Base-by-base conservation (phyloP, 2,113 vertebrate genomes). In the Boleophthalmus pectinirostris region DNA sequence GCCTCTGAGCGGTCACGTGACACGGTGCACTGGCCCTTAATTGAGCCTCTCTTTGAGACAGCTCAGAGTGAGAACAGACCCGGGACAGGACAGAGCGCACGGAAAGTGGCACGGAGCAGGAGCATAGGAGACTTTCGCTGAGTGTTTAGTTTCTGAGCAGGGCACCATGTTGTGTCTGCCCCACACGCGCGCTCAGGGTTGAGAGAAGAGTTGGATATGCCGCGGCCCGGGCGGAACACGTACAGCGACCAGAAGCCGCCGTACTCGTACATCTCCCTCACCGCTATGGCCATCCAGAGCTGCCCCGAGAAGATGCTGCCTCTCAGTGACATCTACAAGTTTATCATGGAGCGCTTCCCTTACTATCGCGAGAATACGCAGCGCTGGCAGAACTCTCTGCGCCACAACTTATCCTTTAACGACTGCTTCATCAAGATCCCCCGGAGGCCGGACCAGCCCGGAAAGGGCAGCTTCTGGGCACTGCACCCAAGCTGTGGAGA, bases 401-500 rank as follows among this genome's bases (percentile, higher is more conserved):
- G 97, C n/a, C 97, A 98, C 94, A 98, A 98, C 87, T 93, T 98
- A 13, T 98, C 97, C 65, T 98, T 98, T 90, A 98, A 98, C 82
- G 97, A 98, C 89, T 98, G 97, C 89, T 98, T 98, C 88, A 97
- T 98, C 79, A 98, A 98, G 88, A 98, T 98, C 81, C 97, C 97
- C 0, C 93, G 97, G 53, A 86, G 96, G 51, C 96, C 97, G 0
- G 97, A 98, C 74, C 96, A 97, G 90, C 97, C 97, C 0, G 97
- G 97, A 1, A 98, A 98, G 84, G 97, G 97, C 83, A 97, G 95
- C 66, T 98, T 97, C 89, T 98, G 97, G 97, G 96, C 97, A 13
- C 93, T 98, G 81, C 96, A 98, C 79, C 97, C 97, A 51, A 95
- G 90, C 90, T 98, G 97, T 89, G 97, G 96, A 0, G 97, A 98